Conservation (phyloP, 2,797 vertebrate genomes). For the Esox masquinongy region DNA sequence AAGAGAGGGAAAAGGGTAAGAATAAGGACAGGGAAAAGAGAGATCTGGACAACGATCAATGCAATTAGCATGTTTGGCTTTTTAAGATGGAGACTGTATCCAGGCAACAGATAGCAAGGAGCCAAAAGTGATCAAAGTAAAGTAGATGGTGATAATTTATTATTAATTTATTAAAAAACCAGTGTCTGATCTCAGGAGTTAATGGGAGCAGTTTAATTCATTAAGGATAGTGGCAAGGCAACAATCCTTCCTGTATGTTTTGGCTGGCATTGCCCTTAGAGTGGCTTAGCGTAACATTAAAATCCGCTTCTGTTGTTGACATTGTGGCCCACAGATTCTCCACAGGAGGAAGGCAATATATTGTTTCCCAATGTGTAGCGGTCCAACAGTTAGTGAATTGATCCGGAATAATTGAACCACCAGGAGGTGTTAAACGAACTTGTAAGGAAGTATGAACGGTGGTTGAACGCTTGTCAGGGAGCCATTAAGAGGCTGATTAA, state of each 20-base stretch:
- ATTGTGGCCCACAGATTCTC: neutral
- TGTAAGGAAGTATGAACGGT: neutral
- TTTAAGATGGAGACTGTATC: constrained; percentile 24
- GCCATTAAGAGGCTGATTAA: neutral
- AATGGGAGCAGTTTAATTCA: neutral
- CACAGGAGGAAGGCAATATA: constrained; percentile 2
- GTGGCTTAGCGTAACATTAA: neutral
- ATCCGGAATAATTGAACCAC: neutral
- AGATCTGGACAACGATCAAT: neutral
- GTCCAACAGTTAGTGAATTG: neutral
- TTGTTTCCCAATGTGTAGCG: too few species aligned
- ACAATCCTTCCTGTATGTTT: neutral
- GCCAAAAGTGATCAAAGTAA: neutral
- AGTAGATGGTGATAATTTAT: constrained; percentile 4
- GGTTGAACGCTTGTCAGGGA: neutral
- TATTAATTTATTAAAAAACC: neutral
- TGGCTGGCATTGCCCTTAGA: neutral
- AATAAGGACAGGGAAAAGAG: too few species aligned
- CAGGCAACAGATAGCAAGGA: constrained; percentile 35
- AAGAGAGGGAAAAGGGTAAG: neutral
- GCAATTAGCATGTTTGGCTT: neutral
- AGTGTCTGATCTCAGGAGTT: neutral
- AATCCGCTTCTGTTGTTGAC: neutral
- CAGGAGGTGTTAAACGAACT: neutral
- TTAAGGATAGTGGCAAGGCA: neutral